These are phyloP conservation scores for Megaustenia siamemsis DNA, from an alignment of 2,888 invertebrate genomes.

Conservation along the genomic window DNA sequence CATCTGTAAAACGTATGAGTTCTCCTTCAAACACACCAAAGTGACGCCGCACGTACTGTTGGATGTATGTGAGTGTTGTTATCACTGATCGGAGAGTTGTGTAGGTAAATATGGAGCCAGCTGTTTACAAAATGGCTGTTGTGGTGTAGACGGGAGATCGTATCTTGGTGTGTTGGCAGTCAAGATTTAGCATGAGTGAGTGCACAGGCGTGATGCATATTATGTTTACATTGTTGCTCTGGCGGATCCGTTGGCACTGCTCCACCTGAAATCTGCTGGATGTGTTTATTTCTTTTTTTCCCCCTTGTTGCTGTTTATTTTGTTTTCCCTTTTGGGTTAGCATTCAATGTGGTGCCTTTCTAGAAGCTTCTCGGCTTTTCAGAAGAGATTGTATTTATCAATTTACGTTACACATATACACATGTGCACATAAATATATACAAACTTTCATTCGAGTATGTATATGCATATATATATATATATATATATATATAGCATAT, in stretches of 20 bases:
- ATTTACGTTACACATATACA: neutral
- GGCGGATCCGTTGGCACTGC: neutral
- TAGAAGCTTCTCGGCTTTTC: too few relatives aligned
- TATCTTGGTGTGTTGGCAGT: conserved; percentile 6
- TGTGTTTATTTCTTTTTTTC: neutral
- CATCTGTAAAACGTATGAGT: too few relatives aligned
- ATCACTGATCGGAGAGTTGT: neutral
- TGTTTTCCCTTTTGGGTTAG: too few relatives aligned
- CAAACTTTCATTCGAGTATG: too few relatives aligned
- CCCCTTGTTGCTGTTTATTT: too few relatives aligned
- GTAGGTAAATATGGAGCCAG: conserved; percentile 4
- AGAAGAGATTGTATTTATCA: neutral
- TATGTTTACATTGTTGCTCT: conserved; percentile 1
- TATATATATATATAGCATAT: conserved; percentile 6
- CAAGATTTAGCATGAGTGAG: neutral
- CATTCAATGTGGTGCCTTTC: too few relatives aligned
- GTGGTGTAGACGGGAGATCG: neutral
- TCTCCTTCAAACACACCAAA: too few relatives aligned
- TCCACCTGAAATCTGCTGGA: neutral
- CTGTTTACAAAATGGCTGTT: neutral
- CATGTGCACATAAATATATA: neutral
- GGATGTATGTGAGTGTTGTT: conserved; percentile 3
- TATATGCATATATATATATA: neutral
- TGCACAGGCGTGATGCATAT: conserved; percentile 5
- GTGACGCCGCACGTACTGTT: too few relatives aligned